These are phyloP conservation scores for Heterocephalus glaber DNA, from an alignment of 2,113 vertebrate genomes.

Conservation along the genomic window DNA sequence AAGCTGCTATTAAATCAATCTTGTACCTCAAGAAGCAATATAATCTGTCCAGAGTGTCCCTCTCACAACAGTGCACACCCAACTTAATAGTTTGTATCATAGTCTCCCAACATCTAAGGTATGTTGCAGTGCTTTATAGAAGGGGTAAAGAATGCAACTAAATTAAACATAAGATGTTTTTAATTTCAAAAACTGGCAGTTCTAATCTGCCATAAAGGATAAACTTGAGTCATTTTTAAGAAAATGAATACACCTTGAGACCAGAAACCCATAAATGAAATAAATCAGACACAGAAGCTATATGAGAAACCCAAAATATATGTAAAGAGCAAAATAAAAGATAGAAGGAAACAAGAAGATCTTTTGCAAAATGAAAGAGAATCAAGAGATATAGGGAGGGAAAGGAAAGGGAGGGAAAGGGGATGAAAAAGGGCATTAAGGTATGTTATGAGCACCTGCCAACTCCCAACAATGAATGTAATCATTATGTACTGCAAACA, in stretches of 20 bases:
- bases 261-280: neutral
- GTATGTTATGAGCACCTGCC: neutral
- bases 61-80: neutral
- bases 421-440: neutral
- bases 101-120: conserved; percentile 35
- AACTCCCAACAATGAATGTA: neutral
- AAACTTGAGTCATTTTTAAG: neutral
- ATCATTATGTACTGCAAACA: neutral
- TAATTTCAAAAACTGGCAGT: conserved; percentile 5
- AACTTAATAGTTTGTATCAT: neutral
- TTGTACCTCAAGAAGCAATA: neutral
- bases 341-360: neutral
- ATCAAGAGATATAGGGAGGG: neutral
- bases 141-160: neutral
- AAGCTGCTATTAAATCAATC: conserved; percentile 2
- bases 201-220: neutral
- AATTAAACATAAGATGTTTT: conserved; percentile 27
- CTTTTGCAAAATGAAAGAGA: neutral
- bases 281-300: neutral
- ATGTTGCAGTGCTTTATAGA: neutral
- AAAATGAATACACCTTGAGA: neutral
- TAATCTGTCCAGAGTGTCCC: neutral
- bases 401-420: neutral
- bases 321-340: neutral
- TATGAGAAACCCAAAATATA: neutral